Evolutionary conservation across 2,113 vertebrate species (phyloP).

Genomic region (Scomber japonicus): DNA sequence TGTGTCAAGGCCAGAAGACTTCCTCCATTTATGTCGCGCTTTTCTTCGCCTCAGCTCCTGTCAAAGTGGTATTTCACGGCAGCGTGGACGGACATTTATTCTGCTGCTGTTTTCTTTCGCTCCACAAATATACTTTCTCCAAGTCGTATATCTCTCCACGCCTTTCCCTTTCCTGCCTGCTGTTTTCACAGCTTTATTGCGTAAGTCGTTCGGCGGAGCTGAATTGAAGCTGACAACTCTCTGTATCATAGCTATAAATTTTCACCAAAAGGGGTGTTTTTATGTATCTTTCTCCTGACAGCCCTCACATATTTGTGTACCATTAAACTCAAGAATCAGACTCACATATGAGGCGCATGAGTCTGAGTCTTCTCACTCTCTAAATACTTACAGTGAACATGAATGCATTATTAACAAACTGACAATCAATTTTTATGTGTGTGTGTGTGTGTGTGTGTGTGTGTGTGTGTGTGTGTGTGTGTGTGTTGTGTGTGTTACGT

Average conservation of each 20-base stretch:
- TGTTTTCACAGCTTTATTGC: constrained; percentile 59
- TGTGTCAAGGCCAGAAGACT: constrained; percentile 36
- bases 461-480: too few species aligned
- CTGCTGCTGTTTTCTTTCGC: constrained; percentile 1
- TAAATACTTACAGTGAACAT: too few species aligned
- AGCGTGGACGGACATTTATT: constrained; percentile 34
- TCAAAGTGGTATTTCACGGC: constrained; percentile 23
- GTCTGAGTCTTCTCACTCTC: too few species aligned
- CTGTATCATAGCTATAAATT: constrained; percentile 41
- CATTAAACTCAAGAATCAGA: neutral
- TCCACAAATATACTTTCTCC: constrained; percentile 57
- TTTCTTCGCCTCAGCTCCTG: constrained; percentile 34
- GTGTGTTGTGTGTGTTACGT: too few species aligned
- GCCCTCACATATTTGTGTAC: constrained; percentile 4
- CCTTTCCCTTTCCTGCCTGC: constrained; percentile 15
- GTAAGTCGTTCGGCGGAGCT: constrained; percentile 1
- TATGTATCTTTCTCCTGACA: constrained; percentile 37
- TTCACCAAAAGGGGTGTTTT: constrained; percentile 1
- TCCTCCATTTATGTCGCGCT: constrained; percentile 46
- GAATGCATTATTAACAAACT: too few species aligned
- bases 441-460: too few species aligned
- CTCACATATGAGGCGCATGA: too few species aligned
- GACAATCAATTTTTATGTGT: too few species aligned
- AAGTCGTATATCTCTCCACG: constrained; percentile 41
- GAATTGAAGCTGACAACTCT: constrained; percentile 39